Conservation (phyloP, 2,888 invertebrate genomes). For the Euclidia mi region DNA sequence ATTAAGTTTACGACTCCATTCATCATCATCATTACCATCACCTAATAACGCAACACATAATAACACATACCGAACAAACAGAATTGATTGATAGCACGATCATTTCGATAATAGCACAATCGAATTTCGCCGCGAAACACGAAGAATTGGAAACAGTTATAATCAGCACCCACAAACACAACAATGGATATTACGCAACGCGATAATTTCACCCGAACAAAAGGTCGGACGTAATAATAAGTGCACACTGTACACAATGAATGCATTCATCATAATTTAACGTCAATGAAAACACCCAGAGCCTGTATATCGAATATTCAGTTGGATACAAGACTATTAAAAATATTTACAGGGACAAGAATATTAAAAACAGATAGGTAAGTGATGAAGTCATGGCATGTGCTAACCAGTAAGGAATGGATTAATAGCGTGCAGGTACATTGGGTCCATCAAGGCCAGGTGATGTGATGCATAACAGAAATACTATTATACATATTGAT, state of each 20-base stretch:
- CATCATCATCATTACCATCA: background rate
- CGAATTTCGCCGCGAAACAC: slow-evolving; percentile 43
- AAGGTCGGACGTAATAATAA: slow-evolving; percentile 73
- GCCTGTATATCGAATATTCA: slow-evolving; percentile 68
- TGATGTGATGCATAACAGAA: slow-evolving; percentile 16
- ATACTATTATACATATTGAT: background rate
- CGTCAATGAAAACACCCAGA: slow-evolving; percentile 74
- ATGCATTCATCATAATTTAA: slow-evolving; percentile 79
- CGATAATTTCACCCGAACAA: slow-evolving; percentile 79
- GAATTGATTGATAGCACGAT: slow-evolving; percentile 11
- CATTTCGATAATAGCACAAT: slow-evolving; percentile 39
- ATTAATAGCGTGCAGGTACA: slow-evolving; percentile 18
- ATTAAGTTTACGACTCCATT: too few species aligned
- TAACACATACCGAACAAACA: background rate
- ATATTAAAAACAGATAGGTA: slow-evolving; percentile 46
- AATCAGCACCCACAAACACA: slow-evolving; percentile 62
- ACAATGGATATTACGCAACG: slow-evolving; percentile 74
- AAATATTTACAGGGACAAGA: slow-evolving; percentile 36
- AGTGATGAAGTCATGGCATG: slow-evolving; percentile 27
- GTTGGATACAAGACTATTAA: slow-evolving; percentile 65
- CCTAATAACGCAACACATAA: background rate
- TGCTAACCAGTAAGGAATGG: slow-evolving; percentile 25
- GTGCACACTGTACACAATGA: slow-evolving; percentile 69
- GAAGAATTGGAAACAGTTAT: slow-evolving; percentile 51
- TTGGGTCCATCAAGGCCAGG: slow-evolving; percentile 21